A percentile compares a stretch with the other conserved stretches of the same genome.
These are phyloP conservation scores for Macrostomum lignano DNA, from an alignment of 1,140 invertebrate genomes.

Conservation along the genomic window DNA sequence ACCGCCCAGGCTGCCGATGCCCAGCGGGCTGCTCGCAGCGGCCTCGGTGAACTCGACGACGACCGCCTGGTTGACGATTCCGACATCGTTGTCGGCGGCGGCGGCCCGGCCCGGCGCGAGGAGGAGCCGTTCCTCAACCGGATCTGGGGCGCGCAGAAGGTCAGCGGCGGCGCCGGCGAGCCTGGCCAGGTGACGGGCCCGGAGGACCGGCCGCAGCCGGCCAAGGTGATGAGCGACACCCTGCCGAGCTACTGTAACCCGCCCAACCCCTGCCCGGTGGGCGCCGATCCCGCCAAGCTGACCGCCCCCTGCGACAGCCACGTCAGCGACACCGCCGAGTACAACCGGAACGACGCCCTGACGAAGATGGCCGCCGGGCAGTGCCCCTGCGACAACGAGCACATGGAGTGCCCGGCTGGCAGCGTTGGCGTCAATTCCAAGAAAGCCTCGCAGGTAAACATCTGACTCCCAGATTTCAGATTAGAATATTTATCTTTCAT, in stretches of 20 bases:
- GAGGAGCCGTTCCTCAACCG: background rate
- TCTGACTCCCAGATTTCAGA: too few species aligned
- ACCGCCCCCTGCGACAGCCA: background rate
- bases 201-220: background rate
- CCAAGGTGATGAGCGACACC: background rate
- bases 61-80: too few species aligned
- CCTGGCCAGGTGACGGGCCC: background rate
- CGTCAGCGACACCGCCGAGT: background rate
- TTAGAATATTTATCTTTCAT: too few species aligned
- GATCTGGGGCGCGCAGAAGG: background rate
- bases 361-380: background rate
- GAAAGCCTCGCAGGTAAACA: too few species aligned
- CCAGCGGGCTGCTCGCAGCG: too few species aligned
- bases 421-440: too few species aligned
- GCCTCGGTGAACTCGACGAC: too few species aligned
- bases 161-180: background rate
- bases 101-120: too few species aligned
- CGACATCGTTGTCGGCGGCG: too few species aligned
- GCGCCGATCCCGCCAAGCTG: background rate
- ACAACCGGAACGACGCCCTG: background rate
- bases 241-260: constrained; percentile 1
- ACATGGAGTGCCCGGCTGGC: background rate
- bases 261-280: constrained; percentile 2
- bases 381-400: constrained; percentile 1
- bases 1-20: too few species aligned